Evolutionary conservation across 1,140 invertebrate species (phyloP).

Genomic region (Drosophila hydei): DNA sequence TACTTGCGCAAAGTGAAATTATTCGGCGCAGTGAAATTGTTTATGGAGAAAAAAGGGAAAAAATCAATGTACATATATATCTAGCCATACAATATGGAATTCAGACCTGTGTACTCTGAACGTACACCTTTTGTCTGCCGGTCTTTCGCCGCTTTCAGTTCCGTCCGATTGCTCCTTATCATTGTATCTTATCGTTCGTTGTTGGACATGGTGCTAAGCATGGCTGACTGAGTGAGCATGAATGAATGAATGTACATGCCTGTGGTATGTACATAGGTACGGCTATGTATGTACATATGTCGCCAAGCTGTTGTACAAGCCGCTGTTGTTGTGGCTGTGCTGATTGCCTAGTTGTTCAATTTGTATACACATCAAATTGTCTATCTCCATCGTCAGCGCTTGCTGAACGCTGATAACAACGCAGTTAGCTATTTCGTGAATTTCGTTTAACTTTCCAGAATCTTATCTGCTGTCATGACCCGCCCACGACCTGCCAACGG

Average conservation of each 20-base stretch:
- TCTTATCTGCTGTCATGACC: slow-evolving; percentile 27
- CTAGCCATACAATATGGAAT: slow-evolving; percentile 3
- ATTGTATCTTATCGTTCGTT: slow-evolving; percentile 41
- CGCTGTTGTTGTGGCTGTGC: slow-evolving; percentile 32
- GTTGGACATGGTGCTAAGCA: slow-evolving; percentile 54
- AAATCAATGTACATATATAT: slow-evolving; percentile 14
- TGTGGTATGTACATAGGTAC: slow-evolving; percentile 15
- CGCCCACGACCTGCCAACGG: slow-evolving; percentile 17
- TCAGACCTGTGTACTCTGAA: slow-evolving; percentile 6
- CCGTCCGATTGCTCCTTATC: slow-evolving; percentile 46
- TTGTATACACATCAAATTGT: slow-evolving; percentile 32
- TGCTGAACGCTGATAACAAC: slow-evolving; percentile 44
- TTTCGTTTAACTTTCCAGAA: slow-evolving; percentile 1
- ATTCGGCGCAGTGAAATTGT: slow-evolving; percentile 36
- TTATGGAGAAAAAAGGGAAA: slow-evolving; percentile 9
- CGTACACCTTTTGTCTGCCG: slow-evolving; percentile 11
- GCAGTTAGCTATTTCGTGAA: neutral
- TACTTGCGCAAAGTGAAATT: slow-evolving; percentile 51
- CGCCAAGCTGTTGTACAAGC: slow-evolving; percentile 30
- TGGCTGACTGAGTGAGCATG: too few species aligned
- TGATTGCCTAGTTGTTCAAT: slow-evolving; percentile 70
- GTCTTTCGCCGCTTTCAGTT: neutral
- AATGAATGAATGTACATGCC: slow-evolving; percentile 23
- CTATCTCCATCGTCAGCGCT: slow-evolving; percentile 21
- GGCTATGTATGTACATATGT: slow-evolving; percentile 12